These are phyloP conservation scores for Chrysomela aeneicollis DNA, from an alignment of 2,888 invertebrate species.

Conservation along the genomic window DNA sequence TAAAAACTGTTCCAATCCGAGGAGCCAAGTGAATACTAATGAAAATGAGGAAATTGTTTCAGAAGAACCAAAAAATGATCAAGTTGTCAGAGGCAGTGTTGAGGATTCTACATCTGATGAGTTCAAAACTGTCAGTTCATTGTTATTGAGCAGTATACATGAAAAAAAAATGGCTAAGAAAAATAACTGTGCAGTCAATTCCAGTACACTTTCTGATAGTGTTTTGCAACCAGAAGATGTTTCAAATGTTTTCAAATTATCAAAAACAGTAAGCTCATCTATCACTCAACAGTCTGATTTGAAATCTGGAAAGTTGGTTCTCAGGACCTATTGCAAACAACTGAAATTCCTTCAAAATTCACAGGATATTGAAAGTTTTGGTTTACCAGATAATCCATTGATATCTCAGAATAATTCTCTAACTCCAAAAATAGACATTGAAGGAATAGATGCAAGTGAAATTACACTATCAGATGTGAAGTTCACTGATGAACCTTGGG, in stretches of 20 bases:
- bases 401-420: conserved; percentile 41
- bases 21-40: not conserved
- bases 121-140: conserved; percentile 6
- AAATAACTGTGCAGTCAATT: not conserved
- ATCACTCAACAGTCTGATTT: conserved; percentile 28
- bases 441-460: conserved; percentile 42
- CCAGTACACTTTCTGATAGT: conserved; percentile 1
- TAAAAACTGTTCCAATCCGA: not conserved
- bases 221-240: conserved; percentile 42
- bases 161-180: not conserved
- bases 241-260: conserved; percentile 47
- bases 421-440: conserved; percentile 37
- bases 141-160: not conserved
- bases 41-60: not conserved
- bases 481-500: conserved; percentile 39
- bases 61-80: not conserved
- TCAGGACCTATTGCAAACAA: conserved; percentile 54
- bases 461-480: conserved; percentile 37
- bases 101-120: conserved; percentile 21
- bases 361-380: conserved; percentile 51
- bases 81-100: conserved; percentile 9
- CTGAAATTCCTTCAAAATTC: conserved; percentile 43
- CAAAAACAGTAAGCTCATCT: conserved; percentile 25
- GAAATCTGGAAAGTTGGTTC: conserved; percentile 29
- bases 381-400: conserved; percentile 53